Percentiles rank a stretch among this genome's conserved stretches.
Evolutionary conservation across 2,888 invertebrate genomes (phyloP).

Genomic region (Cryptocheilus praepositus): DNA sequence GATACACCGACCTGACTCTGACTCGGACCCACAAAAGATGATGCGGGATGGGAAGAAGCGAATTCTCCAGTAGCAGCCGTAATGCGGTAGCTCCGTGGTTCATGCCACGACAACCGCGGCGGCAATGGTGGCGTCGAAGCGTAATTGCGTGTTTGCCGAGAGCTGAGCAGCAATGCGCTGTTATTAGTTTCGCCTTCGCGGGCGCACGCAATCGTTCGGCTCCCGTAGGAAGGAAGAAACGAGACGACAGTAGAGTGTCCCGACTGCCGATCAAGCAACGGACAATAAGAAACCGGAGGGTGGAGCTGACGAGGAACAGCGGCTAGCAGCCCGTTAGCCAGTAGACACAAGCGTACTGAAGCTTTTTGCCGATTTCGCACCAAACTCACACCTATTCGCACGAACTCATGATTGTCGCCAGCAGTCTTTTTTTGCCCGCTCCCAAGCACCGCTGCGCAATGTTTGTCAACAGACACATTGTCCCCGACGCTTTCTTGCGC

Average conservation of each 20-base stretch:
- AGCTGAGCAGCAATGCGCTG: slow-evolving; percentile 46
- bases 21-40: too few relatives aligned
- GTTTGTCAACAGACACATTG: too few relatives aligned
- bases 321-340: slow-evolving; percentile 43
- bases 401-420: too few relatives aligned
- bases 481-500: too few relatives aligned
- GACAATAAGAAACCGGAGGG: slow-evolving; percentile 51
- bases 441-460: too few relatives aligned
- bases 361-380: slow-evolving; percentile 26
- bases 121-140: slow-evolving; percentile 20
- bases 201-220: slow-evolving; percentile 39
- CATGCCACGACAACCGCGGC: slow-evolving; percentile 37
- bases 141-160: slow-evolving; percentile 68
- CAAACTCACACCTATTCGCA: too few relatives aligned
- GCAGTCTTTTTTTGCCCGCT: too few relatives aligned
- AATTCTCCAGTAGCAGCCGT: slow-evolving; percentile 47
- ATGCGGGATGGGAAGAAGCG: slow-evolving; percentile 36
- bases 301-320: slow-evolving; percentile 40
- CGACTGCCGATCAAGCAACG: slow-evolving; percentile 28
- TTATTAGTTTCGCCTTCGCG: slow-evolving; percentile 67
- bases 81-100: slow-evolving; percentile 56
- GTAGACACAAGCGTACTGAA: slow-evolving; percentile 38
- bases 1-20: too few relatives aligned
- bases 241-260: slow-evolving; percentile 21
- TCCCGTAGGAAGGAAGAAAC: slow-evolving; percentile 13